Conservation (phyloP, 2,113 vertebrate genomes). For the Micronycteris hirsuta region DNA sequence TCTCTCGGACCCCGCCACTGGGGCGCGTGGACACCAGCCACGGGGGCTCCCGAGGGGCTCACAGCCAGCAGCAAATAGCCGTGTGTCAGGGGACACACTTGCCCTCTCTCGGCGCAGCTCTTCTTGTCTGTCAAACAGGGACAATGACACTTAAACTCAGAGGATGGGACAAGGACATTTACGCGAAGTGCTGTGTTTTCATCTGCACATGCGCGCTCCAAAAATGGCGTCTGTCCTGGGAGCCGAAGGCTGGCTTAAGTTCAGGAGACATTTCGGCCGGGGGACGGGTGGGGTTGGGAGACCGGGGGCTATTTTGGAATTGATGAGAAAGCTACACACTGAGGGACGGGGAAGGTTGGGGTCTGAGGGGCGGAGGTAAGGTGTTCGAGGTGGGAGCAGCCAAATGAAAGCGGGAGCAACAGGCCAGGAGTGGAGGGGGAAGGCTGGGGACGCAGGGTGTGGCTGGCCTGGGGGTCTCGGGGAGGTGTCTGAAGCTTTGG, state of each 20-base stretch:
- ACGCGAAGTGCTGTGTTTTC: accelerated
- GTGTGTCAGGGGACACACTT: neutral
- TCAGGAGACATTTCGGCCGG: neutral
- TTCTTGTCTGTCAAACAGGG: neutral
- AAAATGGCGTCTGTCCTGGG: no score
- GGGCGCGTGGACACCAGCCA: accelerated
- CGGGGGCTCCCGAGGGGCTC: neutral
- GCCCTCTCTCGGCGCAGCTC: neutral
- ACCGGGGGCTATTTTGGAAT: neutral
- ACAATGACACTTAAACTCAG: neutral
- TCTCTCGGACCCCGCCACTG: accelerated
- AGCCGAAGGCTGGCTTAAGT: neutral
- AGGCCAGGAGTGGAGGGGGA: neutral
- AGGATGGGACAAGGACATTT: neutral
- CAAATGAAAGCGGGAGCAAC: accelerated
- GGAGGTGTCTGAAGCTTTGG: neutral
- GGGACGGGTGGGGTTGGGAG: accelerated
- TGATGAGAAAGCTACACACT: accelerated
- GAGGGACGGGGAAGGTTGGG: neutral
- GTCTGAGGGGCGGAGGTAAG: neutral
- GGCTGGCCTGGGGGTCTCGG: neutral
- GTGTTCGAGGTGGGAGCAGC: neutral
- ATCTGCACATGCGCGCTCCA: accelerated
- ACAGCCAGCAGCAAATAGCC: neutral
- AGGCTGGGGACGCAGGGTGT: neutral